Base-by-base conservation (phyloP, 1,140 invertebrate genomes). In the Caenorhabditis inopinata region DNA sequence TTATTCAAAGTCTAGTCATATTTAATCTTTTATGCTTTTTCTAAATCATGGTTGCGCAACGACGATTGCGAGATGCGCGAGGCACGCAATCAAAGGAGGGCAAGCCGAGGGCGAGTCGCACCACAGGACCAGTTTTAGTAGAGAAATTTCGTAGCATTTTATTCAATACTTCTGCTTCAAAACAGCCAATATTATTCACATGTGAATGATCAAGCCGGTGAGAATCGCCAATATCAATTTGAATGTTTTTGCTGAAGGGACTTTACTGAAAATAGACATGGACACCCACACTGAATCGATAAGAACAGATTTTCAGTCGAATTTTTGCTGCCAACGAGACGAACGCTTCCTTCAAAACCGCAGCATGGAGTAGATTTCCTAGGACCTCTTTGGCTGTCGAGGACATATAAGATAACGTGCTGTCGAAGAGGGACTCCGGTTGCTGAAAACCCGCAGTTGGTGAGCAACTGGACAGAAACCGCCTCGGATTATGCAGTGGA, bases 401-500 rank as follows among this genome's bases (percentile, higher is more conserved):
- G 79, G 45, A 42, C 51, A 38, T 80, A 74, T 45, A 80, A 80
- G 38, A 80, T 76, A 29, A 80, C 79, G 32, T 80, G 79, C 58
- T 80, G 79, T 58, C 45, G 73, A 14, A 51, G 79, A 29, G 79
- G 79, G 25, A 58, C 42, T 45, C 79, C 79, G 18, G 73, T 45
- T 21, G 68, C 79, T 16, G 51, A 80, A 16, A 80, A 80, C 62
- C 48, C 68, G 11, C 45, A 74, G 80, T 83, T 73, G 18, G 78
- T 83, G 27, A 74, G 75, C 53, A 84, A 84, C 51, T 84, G 84
- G 77, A 84, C 83, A 5, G 49, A 81, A 53, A 78, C 45, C 25
- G 74, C 85, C 21, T 76, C 80, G 11, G 81, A 84, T 58, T 84
- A 84, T 73, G 83, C 84, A 18, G 83, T 84, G 6, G 83, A 84